phyloP scores from a whole-genome alignment of 2,113 vertebrate species.

The Alouatta palliata region DNA sequence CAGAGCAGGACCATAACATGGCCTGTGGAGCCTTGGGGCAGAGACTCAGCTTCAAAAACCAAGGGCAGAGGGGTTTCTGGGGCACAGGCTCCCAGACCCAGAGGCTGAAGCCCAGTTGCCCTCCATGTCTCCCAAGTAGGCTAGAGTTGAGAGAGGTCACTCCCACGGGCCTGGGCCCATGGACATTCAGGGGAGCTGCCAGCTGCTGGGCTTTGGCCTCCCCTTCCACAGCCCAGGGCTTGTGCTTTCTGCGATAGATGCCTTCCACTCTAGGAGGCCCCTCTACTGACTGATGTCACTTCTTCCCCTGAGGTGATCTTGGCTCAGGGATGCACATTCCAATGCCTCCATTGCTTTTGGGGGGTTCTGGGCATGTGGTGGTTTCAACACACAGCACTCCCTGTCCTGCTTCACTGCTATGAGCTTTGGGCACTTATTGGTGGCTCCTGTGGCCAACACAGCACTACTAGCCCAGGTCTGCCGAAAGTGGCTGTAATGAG shows the following conservation, averaged over 20 bases:
- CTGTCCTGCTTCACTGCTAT: not conserved
- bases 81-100: not conserved
- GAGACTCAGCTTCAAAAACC: not conserved
- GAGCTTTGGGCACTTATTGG: not conserved
- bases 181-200: not conserved
- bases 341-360: not conserved
- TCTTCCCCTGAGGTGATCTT: not conserved
- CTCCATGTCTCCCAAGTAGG: not conserved
- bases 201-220: not conserved
- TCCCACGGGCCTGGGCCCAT: not conserved
- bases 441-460: not conserved
- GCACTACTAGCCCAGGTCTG: not conserved
- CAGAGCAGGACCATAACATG: not conserved
- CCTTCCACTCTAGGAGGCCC: not conserved
- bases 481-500: not conserved
- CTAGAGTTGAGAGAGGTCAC: not conserved
- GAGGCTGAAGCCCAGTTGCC: not conserved
- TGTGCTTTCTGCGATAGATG: not conserved
- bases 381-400: not conserved
- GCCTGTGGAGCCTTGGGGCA: not conserved
- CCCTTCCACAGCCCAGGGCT: not conserved
- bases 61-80: not conserved
- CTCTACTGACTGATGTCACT: not conserved
- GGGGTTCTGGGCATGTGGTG: not conserved
- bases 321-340: not conserved